Percentiles rank a stretch among this genome's conserved stretches.
These are phyloP conservation scores for Recurvirostra avosetta DNA, from an alignment of 2,113 vertebrate species.

Conservation along the genomic window DNA sequence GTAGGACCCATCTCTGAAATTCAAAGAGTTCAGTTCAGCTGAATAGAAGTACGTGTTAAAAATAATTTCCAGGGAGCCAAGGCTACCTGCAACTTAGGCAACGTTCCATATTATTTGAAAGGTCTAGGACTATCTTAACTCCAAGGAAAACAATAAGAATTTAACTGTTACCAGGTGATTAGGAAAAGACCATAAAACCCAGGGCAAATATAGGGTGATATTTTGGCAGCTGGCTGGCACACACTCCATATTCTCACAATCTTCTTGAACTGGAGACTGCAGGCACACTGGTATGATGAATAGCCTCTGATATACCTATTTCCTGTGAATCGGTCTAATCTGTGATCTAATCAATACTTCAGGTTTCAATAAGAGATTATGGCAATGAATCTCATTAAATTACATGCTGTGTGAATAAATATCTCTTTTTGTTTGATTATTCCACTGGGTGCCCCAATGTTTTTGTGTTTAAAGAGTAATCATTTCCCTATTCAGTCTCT, in stretches of 20 bases:
- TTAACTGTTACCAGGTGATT: background rate
- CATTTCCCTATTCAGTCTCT: background rate
- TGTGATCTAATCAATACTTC: background rate
- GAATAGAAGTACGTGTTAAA: background rate
- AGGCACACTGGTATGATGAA: background rate
- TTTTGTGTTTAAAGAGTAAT: background rate
- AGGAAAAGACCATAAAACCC: background rate
- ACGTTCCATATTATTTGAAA: background rate
- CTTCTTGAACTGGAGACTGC: background rate
- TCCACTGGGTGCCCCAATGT: background rate
- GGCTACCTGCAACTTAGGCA: background rate
- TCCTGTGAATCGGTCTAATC: background rate
- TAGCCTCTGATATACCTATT: background rate
- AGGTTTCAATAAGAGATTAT: background rate
- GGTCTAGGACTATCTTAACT: background rate
- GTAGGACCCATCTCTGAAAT: background rate
- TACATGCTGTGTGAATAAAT: background rate
- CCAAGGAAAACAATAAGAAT: background rate
- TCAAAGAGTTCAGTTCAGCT: background rate
- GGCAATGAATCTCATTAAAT: background rate
- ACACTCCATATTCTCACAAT: background rate
- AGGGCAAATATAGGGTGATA: background rate
- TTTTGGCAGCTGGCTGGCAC: background rate
- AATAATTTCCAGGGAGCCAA: background rate
- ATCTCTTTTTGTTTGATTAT: background rate